phyloP scores from a whole-genome alignment of 2,797 vertebrate species.

The Pachyuromys duprasi region DNA sequence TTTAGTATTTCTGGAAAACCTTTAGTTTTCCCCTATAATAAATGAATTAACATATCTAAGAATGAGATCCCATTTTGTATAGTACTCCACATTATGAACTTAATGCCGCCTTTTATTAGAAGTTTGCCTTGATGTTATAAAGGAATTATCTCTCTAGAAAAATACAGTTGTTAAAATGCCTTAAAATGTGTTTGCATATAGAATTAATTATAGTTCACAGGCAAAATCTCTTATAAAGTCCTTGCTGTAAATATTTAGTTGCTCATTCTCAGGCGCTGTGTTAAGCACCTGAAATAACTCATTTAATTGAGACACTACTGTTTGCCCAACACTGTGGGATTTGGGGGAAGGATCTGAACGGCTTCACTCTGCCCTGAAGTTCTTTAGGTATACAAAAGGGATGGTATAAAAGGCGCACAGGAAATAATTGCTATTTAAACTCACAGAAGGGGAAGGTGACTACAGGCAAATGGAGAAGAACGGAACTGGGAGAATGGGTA shows the following conservation, averaged over 20 bases:
- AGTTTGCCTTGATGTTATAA: not conserved
- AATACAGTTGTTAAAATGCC: not conserved
- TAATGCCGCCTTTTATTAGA: constrained; percentile 1
- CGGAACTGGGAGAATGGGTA: not conserved
- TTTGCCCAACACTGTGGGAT: not conserved
- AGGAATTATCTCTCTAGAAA: constrained; percentile 18
- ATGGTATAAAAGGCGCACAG: not conserved
- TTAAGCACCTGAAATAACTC: not conserved
- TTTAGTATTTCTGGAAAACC: constrained; percentile 41
- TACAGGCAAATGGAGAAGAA: not conserved
- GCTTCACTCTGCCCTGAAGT: not conserved
- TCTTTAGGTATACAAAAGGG: not conserved
- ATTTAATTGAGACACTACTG: not conserved
- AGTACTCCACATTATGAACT: constrained; percentile 11
- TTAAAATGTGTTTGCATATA: not conserved
- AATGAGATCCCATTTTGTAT: not conserved
- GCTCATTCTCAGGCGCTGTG: not conserved
- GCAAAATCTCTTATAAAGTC: constrained; percentile 2
- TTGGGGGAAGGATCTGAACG: not conserved
- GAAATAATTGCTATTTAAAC: constrained; percentile 37
- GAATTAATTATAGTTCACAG: not conserved
- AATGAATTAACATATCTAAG: constrained; percentile 3
- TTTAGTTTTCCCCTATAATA: not conserved
- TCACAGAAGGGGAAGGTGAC: not conserved
- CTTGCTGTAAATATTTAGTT: constrained; percentile 4